Base-by-base conservation (phyloP, 1,140 invertebrate genomes). In the Paraescarpia echinospica region DNA sequence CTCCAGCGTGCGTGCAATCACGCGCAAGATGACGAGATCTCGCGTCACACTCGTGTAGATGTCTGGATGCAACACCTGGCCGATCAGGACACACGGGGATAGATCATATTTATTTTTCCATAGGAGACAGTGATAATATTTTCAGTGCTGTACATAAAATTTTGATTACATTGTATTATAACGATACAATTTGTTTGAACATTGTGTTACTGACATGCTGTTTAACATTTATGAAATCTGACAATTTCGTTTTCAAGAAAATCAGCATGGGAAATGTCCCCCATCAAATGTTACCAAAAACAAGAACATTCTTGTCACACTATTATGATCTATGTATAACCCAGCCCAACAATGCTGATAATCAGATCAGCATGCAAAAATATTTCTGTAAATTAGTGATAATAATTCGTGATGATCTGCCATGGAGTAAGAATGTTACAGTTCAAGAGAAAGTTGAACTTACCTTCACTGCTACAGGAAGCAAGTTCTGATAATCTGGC, bases 21-120 rank as follows among this genome's bases (percentile, higher is more conserved):
- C 93, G 91, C 94, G 95, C 94, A 97, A 94, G 93, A 97, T 96
- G 33, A 35, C 93, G 34, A 97, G 94, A 94, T 97, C 97, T 92
- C 94, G 95, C 94, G 94, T 95, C 88, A 96, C 93, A 51, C 93
- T 92, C 18, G 91, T 59, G 92, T 95, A 94, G 8, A 97, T 95
- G 92, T 95, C 94, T n/a, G 96, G 96, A 94, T 97, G 96, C 41
- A 96, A 93, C 4, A 94, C 94, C 94, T 94, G 89, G 2, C 33
- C 59, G 22, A 22, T 33, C 92, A 31, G 33, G 27, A 31, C 59
- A 92, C 31, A 33, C 33, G n/a, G 48, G 88, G 31, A 92, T 22
- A 51, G 35, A 27, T 33, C 34, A 48, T 33, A 41, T 41, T 41
- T 41, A 41, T 41, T 12, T 41, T 41, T 41, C 4, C 41, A 41